These are phyloP conservation scores for Listrodromus nycthemerus DNA, from an alignment of 2,888 invertebrate genomes.

Conservation along the genomic window DNA sequence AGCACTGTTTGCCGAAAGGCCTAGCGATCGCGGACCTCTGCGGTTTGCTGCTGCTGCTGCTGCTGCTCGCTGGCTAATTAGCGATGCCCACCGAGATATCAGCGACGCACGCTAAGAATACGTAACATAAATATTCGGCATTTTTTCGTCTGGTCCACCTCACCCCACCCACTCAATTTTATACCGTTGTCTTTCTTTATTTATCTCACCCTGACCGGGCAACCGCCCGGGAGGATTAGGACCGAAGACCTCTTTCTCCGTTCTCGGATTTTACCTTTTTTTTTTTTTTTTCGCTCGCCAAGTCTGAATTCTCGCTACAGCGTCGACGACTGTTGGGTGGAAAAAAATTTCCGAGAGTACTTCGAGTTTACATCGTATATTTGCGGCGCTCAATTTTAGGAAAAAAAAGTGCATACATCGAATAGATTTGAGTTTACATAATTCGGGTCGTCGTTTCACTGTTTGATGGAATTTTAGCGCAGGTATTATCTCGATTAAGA, in stretches of 20 bases:
- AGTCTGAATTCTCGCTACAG: neutral
- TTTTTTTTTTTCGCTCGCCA: neutral
- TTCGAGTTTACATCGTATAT: neutral
- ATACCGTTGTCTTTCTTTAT: conserved; percentile 43
- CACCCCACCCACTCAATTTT: conserved; percentile 66
- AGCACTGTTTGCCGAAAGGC: conserved; percentile 84
- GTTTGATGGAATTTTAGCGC: too few species aligned
- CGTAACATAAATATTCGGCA: conserved; percentile 83
- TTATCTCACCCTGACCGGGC: conserved; percentile 21
- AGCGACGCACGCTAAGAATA: conserved; percentile 82
- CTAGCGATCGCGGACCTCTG: conserved; percentile 47
- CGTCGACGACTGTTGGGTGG: neutral
- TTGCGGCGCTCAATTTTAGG: neutral
- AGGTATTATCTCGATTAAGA: too few species aligned
- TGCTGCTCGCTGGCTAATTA: conserved; percentile 82
- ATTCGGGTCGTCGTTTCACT: neutral
- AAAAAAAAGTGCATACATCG: too few species aligned
- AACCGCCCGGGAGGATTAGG: neutral
- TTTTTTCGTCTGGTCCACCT: conserved; percentile 77
- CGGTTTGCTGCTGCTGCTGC: conserved; percentile 66
- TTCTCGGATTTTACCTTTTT: neutral
- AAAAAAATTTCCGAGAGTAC: neutral
- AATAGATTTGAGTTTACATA: neutral
- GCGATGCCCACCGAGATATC: conserved; percentile 84
- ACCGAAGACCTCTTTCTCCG: neutral